Evolutionary conservation across 2,888 invertebrate species (phyloP).

Genomic region (Drosophila ustulata): DNA sequence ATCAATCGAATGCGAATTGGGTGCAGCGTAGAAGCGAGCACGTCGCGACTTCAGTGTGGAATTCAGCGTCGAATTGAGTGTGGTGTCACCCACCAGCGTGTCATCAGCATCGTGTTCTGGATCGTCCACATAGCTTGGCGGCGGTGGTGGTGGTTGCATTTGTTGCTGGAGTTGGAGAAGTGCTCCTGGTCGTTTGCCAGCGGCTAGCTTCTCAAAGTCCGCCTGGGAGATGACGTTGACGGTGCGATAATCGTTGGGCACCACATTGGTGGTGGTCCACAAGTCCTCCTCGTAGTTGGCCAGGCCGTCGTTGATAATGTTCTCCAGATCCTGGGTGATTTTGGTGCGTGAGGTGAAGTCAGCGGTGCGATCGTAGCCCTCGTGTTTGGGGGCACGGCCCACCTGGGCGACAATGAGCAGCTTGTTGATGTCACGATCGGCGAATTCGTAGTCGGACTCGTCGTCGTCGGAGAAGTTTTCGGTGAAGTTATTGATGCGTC

Average conservation of each 20-base stretch:
- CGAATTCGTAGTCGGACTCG: slow-evolving; percentile 94
- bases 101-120: slow-evolving; percentile 62
- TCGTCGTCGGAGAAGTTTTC: slow-evolving; percentile 91
- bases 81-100: slow-evolving; percentile 64
- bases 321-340: slow-evolving; percentile 97
- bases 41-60: slow-evolving; percentile 85
- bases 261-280: slow-evolving; percentile 89
- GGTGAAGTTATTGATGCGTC: slow-evolving; percentile 92
- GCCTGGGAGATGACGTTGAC: slow-evolving; percentile 95
- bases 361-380: slow-evolving; percentile 95
- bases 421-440: slow-evolving; percentile 96
- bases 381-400: slow-evolving; percentile 91
- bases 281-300: slow-evolving; percentile 98
- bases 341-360: slow-evolving; percentile 96
- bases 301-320: slow-evolving; percentile 98
- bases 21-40: slow-evolving; percentile 97
- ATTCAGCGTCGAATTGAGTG: slow-evolving; percentile 77
- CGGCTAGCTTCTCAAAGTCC: slow-evolving; percentile 92
- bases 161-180: slow-evolving; percentile 17
- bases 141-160: slow-evolving; percentile 93
- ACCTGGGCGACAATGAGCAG: slow-evolving; percentile 97
- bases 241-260: slow-evolving; percentile 89
- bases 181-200: slow-evolving; percentile 84
- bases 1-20: slow-evolving; percentile 90
- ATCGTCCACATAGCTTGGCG: slow-evolving; percentile 88